Base-by-base conservation (phyloP, 2,797 vertebrate genomes). In the Dermochelys coriacea region DNA sequence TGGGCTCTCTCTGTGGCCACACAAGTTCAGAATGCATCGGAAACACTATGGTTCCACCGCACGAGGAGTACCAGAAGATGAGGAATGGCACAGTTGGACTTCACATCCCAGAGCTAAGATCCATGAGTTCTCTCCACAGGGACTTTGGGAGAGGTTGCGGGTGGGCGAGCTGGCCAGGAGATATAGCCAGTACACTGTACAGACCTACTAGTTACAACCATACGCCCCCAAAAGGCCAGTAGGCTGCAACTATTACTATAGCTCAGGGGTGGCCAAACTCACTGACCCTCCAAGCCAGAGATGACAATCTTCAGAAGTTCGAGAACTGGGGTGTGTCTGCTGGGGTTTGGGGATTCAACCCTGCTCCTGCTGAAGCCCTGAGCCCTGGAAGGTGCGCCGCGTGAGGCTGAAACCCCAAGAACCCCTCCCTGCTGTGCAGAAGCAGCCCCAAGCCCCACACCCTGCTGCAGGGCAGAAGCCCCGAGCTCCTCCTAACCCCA, bases 11-110 rank as follows among this genome's bases (percentile, higher is more conserved):
- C 31, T 10, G 55, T 51, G n/a, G 37, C 50, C 23, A 80, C 45
- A 75, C 27, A 45, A 45, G 51, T 52, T 47, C 55, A 18, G 15
- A 95, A 91, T 94, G 91, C 94, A 91, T 94, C 77, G 93, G 74
- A 54, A 83, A 82, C 95, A 81, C 88, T 88, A 89, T 0, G n/a
- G 93, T 8, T 95, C 9, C 90, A 78, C 80, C 93, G 27, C 74
- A 75, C 84, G 90, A 55, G 57, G 80, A 88, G 47, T 87, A 95
- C 41, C 94, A 86, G 87, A 85, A 74, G 85, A 74, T 0, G 93
- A 59, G 61, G 77, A 80, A 77, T 37, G 68, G 85, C 64, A 41
- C 41, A 1, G 64, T 91, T 82, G 88, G 82, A 95, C 92, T 83
- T 59, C 29, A 85, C 23, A n/a, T 41, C 1, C 3, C 0, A 95